phyloP scores from a whole-genome alignment of 2,888 invertebrate species.

The Lampropteryx suffumata region DNA sequence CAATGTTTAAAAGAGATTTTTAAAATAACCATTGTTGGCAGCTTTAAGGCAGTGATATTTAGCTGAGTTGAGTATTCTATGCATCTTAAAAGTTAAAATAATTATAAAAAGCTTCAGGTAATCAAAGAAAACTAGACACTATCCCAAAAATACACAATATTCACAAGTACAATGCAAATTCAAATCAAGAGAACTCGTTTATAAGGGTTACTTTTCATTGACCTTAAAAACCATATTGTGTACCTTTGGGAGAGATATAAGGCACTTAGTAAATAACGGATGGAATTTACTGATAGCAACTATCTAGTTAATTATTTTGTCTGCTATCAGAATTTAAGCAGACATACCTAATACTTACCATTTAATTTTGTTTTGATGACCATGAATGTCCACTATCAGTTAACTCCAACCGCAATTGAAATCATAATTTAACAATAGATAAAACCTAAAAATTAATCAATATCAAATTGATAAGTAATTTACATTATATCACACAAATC shows the following conservation, averaged over 20 bases:
- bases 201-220: too few species aligned
- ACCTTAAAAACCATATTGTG: conserved; percentile 45
- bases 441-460: conserved; percentile 49
- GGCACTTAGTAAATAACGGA: conserved; percentile 40
- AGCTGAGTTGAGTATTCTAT: conserved; percentile 67
- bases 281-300: conserved; percentile 8
- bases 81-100: conserved; percentile 17
- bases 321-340: too few species aligned
- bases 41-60: conserved; percentile 56
- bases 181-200: too few species aligned
- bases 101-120: conserved; percentile 45
- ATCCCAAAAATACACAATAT: conserved; percentile 70
- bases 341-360: too few species aligned
- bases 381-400: conserved; percentile 1
- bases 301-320: too few species aligned
- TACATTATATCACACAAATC: conserved; percentile 78
- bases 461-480: conserved; percentile 61
- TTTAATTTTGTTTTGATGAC: not conserved
- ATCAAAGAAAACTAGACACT: conserved; percentile 42
- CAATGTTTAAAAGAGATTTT: conserved; percentile 35
- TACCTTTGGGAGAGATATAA: conserved; percentile 64
- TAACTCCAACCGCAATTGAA: conserved; percentile 6
- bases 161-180: not conserved
- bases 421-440: conserved; percentile 60
- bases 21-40: conserved; percentile 41